phyloP scores from a whole-genome alignment of 2,888 invertebrate species.

The Mythimna albipuncta region DNA sequence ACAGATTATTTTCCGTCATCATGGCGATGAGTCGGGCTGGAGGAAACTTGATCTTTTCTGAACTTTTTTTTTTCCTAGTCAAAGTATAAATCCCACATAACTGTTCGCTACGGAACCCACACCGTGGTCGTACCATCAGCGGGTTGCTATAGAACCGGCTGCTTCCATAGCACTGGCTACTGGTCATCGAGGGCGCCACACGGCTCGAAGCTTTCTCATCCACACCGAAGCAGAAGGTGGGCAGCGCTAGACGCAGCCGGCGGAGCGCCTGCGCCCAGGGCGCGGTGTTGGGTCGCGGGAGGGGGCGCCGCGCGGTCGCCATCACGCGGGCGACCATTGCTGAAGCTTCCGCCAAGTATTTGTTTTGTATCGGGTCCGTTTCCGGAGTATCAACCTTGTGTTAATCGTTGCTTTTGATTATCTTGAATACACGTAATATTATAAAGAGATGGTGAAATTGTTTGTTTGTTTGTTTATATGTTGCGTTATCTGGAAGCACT shows the following conservation, averaged over 20 bases:
- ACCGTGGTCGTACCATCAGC: conserved; percentile 81
- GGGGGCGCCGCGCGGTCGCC: conserved; percentile 72
- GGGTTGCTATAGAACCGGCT: conserved; percentile 85
- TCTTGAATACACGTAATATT: neutral
- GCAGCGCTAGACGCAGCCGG: conserved; percentile 75
- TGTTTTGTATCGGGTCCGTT: conserved; percentile 77
- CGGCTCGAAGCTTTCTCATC: conserved; percentile 72
- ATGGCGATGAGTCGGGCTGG: no score
- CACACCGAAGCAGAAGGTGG: conserved; percentile 79
- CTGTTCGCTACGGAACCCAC: conserved; percentile 59
- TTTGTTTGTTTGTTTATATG: no score
- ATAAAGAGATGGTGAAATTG: no score
- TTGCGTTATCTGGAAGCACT: no score
- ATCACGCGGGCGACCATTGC: conserved; percentile 70
- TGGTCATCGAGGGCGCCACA: conserved; percentile 81
- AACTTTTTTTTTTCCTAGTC: neutral
- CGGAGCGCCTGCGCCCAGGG: conserved; percentile 65
- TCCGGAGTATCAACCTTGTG: conserved; percentile 78
- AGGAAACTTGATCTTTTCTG: no score
- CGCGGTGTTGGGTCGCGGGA: conserved; percentile 55
- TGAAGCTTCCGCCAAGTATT: conserved; percentile 81
- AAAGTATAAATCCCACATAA: conserved; percentile 37
- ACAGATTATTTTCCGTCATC: no score
- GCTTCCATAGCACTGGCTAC: conserved; percentile 78
- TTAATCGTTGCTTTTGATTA: conserved; percentile 49